Base-by-base conservation (phyloP, 2,113 vertebrate genomes). In the Rhinolophus sinicus region DNA sequence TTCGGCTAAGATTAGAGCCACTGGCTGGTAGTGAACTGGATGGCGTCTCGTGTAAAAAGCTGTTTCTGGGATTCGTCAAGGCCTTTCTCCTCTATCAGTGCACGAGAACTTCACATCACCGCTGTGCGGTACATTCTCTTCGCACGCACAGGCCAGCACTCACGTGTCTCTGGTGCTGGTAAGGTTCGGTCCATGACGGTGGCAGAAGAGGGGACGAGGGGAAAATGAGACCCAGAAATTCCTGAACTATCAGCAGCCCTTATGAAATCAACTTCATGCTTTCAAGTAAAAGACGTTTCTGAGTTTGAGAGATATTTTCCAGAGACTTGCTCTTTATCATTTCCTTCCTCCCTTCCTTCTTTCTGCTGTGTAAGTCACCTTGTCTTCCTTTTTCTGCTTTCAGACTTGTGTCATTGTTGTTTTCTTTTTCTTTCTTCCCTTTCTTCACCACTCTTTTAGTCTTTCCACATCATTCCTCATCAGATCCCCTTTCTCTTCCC, bases 1-100 rank as follows among this genome's bases (percentile, higher is more conserved):
- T 96, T 96, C 76, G 47, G 58, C 62, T 21, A 92, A 98, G 96
- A 97, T 96, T 85, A 97, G 78, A 96, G 85, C 76, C 96, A 83
- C 93, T 73, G 93, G 92, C 81, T 65, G n/a, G 95, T 67, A 26
- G 83, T 21, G 88, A 47, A 21, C 56, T 56, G 73, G 69, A 75
- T n/a, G 88, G 88, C 2, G 73, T 90, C 82, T 75, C 88, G 60
- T 96, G 90, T 83, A 96, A 91, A 91, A 93, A 81, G 40, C 91
- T 35, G 30, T 58, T 90, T 92, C 95, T 95, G 94, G 4, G 90
- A 81, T 94, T 73, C 89, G 90, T 96, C 95, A 94, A 58, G 86
- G 33, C 40, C 83, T 75, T 47, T 56, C 18, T 10, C 47, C 62
- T 38, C 28, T 52, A 58, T 96, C 95, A 1, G 7, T 78, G 44